Base-by-base conservation (phyloP, 2,888 invertebrate genomes). In the Augiades crinisus region DNA sequence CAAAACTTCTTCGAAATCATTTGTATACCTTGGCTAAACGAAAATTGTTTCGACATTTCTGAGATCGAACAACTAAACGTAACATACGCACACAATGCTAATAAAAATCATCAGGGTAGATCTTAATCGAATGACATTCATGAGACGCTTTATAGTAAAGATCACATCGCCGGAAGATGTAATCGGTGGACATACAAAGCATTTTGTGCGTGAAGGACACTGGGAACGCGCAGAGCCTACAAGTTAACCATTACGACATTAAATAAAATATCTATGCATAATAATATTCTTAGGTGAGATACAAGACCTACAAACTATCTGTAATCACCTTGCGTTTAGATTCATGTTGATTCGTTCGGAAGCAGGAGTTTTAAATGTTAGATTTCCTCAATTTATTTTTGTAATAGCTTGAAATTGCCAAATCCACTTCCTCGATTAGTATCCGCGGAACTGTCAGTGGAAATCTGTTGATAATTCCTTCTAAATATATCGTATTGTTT, bases 191-290 rank as follows among this genome's bases (percentile, higher is more conserved):
- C 68, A 68, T 60, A 60, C 58, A 53, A 62, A 68, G 68, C 63
- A 72, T 75, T 77, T 75, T 69, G 72, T 70, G 64, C 60, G 61
- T 75, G 78, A 84, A 84, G 83, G 84, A 78, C 81, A 67, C 61
- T 8, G 38, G 58, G 67, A 70, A 85, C 83, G 81, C 79, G 72
- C 57, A 58, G 59, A 60, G 87, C 80, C 61, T 87, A 80, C 78
- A 79, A 86, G 79, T 70, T 55, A 61, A 52, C 53, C 56, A 66
- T 67, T 38, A 19, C 45, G 4, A 22, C 45, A 51, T 34, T 22
- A 40, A 51, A 45, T 24, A 38, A 31, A 46, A 31, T 38, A 38
- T 52, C 21, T 38, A 10, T 44, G 24, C 31, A 37, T 12, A 36
- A 44, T 34, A 51, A 41, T 49, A 31, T 13, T 19, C 31, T 24